Base-by-base conservation (phyloP, 2,113 vertebrate genomes). In the Scomber japonicus region DNA sequence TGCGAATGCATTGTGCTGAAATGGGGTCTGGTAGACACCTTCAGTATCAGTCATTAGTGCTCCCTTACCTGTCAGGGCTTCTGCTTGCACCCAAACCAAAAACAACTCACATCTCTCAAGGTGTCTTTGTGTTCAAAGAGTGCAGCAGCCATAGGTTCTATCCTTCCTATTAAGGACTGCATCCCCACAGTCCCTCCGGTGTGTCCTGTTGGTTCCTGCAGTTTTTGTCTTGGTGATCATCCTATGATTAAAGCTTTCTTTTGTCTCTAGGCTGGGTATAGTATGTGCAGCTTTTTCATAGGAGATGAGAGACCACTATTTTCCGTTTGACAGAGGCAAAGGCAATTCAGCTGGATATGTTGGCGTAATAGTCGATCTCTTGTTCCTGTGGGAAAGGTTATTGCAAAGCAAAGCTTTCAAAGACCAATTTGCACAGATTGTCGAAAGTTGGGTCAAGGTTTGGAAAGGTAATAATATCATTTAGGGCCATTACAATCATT, bases 371-470 rank as follows among this genome's bases (percentile, higher is more conserved):
- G 79, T 61, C 64, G 71, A 78, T 71, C 59, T 73, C 71, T 93
- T 87, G 74, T 89, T 88, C 89, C 82, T 85, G 56, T 85, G 81
- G 77, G 85, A 91, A 90, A 86, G 81, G 81, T 90, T 89, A 85
- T 73, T 79, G 84, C 75, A 80, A 75, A 89, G 87, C 82, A 80
- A 89, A 75, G 73, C 77, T 88, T 84, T 82, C 85, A 85, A 91
- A 85, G 82, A 88, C 55, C 80, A 90, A 90, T 91, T 88, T 90
- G 65, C 80, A 69, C 71, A 35, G 61, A 63, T 76, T 86, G 82
- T 88, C 69, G 60, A 89, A 89, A 90, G 78, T 88, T 85, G 71
- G 86, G 88, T 93, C 82, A 93, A 92, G 90, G 86, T 91, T 91
- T 91, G 75, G 44, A 85, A 87, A 85, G 16, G 51, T 60, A 84